phyloP scores from a whole-genome alignment of 2,797 vertebrate species.

The Lagocephalus sceleratus region DNA sequence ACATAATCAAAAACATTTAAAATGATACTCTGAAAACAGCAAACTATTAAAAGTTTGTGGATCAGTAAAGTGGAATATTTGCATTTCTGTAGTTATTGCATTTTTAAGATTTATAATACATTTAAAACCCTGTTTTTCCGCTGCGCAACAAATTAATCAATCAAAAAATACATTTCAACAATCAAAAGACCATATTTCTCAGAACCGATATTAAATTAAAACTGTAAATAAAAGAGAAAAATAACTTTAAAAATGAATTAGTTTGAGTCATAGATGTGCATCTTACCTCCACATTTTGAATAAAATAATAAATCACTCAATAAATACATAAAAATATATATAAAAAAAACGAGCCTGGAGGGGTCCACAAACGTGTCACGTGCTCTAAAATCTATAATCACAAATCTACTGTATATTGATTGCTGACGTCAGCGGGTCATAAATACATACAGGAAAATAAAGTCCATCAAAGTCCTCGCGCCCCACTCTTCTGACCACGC shows the following conservation, averaged over 20 bases:
- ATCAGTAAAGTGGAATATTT: constrained; percentile 54
- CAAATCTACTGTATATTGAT: constrained; percentile 49
- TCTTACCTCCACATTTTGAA: neutral
- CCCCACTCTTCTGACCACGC: too few relatives aligned
- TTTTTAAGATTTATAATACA: constrained; percentile 52
- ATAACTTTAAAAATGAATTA: constrained; percentile 35
- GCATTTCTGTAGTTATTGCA: constrained; percentile 73
- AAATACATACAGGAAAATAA: constrained; percentile 67
- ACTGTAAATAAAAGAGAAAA: constrained; percentile 25
- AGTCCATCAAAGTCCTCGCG: constrained; percentile 42
- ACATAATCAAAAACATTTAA: constrained; percentile 34
- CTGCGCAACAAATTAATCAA: constrained; percentile 26
- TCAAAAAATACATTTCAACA: neutral
- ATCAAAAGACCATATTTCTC: neutral
- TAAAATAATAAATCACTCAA: neutral
- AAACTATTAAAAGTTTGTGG: constrained; percentile 42
- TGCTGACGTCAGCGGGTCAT: constrained; percentile 53
- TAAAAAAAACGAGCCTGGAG: neutral
- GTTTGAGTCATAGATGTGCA: constrained; percentile 6
- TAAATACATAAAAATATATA: constrained; percentile 20
- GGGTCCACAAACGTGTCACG: constrained; percentile 51
- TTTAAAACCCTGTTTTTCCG: constrained; percentile 68
- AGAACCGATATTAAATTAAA: neutral
- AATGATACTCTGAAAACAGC: constrained; percentile 1
- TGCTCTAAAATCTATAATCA: constrained; percentile 65